phyloP scores from a whole-genome alignment of 2,113 vertebrate genomes.

The Cheirogaleus medius region DNA sequence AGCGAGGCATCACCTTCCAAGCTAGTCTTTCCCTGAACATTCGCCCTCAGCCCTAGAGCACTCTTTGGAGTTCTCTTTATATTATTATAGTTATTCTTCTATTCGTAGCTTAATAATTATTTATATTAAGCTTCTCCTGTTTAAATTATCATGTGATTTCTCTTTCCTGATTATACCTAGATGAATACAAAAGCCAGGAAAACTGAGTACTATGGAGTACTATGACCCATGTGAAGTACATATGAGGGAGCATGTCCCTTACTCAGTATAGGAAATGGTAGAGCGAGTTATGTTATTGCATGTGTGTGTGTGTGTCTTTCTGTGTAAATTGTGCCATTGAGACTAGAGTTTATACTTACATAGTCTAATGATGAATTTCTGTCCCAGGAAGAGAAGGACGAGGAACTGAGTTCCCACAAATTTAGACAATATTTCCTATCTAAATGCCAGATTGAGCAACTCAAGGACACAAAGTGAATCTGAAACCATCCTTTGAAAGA shows the following conservation, averaged over 20 bases:
- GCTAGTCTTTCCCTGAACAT: no score
- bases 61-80: neutral
- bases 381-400: neutral
- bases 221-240: neutral
- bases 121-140: neutral
- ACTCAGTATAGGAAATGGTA: neutral
- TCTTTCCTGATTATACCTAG: neutral
- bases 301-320: neutral
- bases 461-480: neutral
- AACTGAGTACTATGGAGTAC: neutral
- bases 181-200: neutral
- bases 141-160: neutral
- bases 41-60: neutral
- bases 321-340: neutral
- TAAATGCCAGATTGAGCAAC: neutral
- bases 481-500: neutral
- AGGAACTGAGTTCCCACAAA: neutral
- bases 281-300: no score
- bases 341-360: neutral
- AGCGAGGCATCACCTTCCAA: neutral
- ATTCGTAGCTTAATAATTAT: neutral
- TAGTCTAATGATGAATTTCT: neutral
- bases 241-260: fast-evolving
- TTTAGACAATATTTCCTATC: slow-evolving; percentile 25
- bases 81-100: neutral